Evolutionary conservation across 2,797 vertebrate species (phyloP).

Genomic region (Ptychadena robeensis): DNA sequence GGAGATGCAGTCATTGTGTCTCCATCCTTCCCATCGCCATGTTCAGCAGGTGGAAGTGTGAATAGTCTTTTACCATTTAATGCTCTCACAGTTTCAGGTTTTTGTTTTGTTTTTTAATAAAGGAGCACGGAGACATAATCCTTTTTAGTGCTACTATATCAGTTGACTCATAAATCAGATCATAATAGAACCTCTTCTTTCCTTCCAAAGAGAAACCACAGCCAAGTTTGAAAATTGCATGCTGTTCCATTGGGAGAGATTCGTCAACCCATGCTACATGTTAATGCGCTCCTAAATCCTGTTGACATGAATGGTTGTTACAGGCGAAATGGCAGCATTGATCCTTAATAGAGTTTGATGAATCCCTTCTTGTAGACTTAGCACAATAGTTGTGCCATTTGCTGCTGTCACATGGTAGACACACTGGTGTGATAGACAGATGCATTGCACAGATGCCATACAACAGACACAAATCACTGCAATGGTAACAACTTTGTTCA

Average conservation of each 20-base stretch:
- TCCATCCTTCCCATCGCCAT: neutral
- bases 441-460: slow-evolving; percentile 5
- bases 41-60: slow-evolving; percentile 35
- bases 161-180: slow-evolving; percentile 37
- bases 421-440: neutral
- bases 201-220: slow-evolving; percentile 34
- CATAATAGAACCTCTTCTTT: slow-evolving; percentile 25
- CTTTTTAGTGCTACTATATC: slow-evolving; percentile 46
- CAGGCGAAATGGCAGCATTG: slow-evolving; percentile 42
- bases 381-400: slow-evolving; percentile 25
- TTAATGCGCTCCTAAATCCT: slow-evolving; percentile 56
- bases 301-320: slow-evolving; percentile 36
- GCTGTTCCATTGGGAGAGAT: slow-evolving; percentile 46
- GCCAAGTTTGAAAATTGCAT: slow-evolving; percentile 42
- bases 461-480: neutral
- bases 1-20: neutral
- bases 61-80: neutral
- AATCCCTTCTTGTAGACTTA: neutral
- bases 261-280: slow-evolving; percentile 39
- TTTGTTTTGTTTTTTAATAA: slow-evolving; percentile 25
- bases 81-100: neutral
- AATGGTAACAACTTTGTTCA: neutral
- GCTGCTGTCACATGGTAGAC: neutral
- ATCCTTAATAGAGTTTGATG: slow-evolving; percentile 26
- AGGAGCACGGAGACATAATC: slow-evolving; percentile 31